Conservation (phyloP, 2,113 vertebrate species). For the Prunella himalayana region DNA sequence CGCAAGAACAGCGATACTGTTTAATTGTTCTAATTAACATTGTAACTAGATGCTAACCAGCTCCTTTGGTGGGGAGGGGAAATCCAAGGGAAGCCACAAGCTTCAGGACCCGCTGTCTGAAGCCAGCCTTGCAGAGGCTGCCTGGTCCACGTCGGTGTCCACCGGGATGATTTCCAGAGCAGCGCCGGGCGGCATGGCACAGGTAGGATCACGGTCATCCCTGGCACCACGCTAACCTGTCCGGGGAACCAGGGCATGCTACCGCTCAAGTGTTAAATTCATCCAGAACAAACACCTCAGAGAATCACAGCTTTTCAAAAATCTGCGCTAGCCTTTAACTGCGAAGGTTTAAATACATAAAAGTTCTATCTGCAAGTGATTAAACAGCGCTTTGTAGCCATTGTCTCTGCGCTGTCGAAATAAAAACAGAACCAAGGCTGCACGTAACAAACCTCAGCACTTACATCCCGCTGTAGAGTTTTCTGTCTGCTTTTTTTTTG, state of each 20-base stretch:
- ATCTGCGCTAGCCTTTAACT: neutral
- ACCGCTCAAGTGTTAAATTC: neutral
- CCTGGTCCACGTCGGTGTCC: neutral
- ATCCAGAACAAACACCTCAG: neutral
- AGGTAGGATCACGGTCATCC: neutral
- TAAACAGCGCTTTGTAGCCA: slow-evolving; percentile 47
- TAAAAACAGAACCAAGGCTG: slow-evolving; percentile 47
- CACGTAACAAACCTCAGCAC: neutral
- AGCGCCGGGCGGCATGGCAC: neutral
- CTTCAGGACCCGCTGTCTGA: neutral
- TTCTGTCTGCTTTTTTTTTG: neutral
- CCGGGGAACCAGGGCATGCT: neutral
- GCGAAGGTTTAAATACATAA: slow-evolving; percentile 15
- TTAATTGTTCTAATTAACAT: neutral
- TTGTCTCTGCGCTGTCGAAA: slow-evolving; percentile 41
- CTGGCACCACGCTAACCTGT: neutral
- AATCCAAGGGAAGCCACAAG: neutral
- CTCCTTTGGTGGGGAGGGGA: neutral
- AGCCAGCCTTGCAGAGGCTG: neutral
- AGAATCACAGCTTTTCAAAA: neutral
- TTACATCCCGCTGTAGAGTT: slow-evolving; percentile 4
- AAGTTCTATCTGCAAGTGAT: slow-evolving; percentile 68
- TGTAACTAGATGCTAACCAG: neutral
- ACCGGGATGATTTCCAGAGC: neutral
- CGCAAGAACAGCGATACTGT: neutral